phyloP scores from a whole-genome alignment of 1,140 invertebrate genomes.

The Yoshiicerus persimilis region DNA sequence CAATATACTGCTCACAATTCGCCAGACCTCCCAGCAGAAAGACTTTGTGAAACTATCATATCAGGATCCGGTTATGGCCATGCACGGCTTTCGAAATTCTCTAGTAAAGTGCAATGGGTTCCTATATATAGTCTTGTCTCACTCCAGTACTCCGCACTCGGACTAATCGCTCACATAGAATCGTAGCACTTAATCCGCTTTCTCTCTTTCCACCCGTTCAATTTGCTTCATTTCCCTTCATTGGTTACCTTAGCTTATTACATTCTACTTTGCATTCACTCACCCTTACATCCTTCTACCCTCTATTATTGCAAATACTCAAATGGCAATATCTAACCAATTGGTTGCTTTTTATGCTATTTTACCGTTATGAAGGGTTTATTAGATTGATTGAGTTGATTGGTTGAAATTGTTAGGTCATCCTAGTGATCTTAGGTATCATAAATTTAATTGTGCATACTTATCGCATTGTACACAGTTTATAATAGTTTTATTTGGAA shows the following conservation, averaged over 20 bases:
- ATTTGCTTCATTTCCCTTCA: not conserved
- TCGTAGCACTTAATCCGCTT: not conserved
- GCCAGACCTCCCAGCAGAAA: not conserved
- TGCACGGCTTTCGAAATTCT: not conserved
- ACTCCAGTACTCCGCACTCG: not conserved
- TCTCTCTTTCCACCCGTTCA: not conserved
- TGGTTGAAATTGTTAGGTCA: too few species aligned
- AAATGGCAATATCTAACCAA: not conserved
- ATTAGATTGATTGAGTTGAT: too few species aligned
- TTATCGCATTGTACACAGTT: too few species aligned
- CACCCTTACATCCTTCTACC: not conserved
- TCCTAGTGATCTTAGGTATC: too few species aligned
- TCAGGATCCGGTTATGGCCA: not conserved
- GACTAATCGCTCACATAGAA: conserved; percentile 13
- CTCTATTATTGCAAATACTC: not conserved
- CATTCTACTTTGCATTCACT: not conserved
- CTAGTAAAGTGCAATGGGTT: not conserved
- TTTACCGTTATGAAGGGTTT: too few species aligned
- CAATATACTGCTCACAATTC: not conserved
- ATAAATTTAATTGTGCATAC: too few species aligned
- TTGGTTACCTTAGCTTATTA: not conserved
- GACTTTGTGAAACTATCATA: not conserved
- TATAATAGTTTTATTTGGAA: too few species aligned
- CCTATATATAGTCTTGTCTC: not conserved
- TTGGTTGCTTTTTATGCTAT: not conserved